Evolutionary conservation across 2,888 invertebrate species (phyloP), one percentile per base, ranked within the genome.

Genomic region (Coelogynopora nodosa): DNA sequence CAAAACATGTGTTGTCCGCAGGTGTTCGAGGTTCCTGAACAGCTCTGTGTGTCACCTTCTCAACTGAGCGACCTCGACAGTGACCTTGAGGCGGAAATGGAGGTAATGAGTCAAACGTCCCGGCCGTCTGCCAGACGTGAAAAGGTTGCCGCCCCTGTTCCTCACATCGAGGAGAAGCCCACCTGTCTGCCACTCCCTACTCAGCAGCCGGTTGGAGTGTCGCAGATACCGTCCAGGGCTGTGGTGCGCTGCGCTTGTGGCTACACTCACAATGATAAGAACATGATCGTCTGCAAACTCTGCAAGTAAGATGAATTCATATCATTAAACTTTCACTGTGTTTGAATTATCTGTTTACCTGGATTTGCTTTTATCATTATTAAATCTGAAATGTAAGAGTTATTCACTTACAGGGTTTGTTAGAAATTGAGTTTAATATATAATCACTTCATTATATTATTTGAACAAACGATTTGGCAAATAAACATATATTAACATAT

Each of bases 11-110:
- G n/a, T 84, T n/a, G 18, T 82, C 13, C 27, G 5, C 30, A 86
- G 87, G 82, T 86, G n/a, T n/a, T 86, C 2, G 85, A 86, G 30
- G 82, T 86, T 2, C 87, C 87, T 10, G 87, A 86, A 2, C 23
- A 86, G 23, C 31, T 86, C 26, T 84, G 82, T 29, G 87, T 86
- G 5, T 86, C 87, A 18, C 74, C 85, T 27, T 86, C 87, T 1
- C 67, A 84, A n/a, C 30, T 86, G 30, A 86, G 87, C 30, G 86
- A 86, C 31, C 31, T 31, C 31, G 83, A 84, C 49, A 82, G 82
- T 29, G 86, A 86, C 27, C 31, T 49, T 13, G 84, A 84, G 18
- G 30, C 10, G 10, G 31, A 84, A 30, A n/a, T 30, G 27, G 2
- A 5, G 26, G 84, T 31, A 23, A 23, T 10, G 30, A n/a, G 23